A percentile compares a stretch with the other conserved stretches of the same genome.
Evolutionary conservation across 2,797 vertebrate genomes (phyloP).

Genomic region (Coluber constrictor): DNA sequence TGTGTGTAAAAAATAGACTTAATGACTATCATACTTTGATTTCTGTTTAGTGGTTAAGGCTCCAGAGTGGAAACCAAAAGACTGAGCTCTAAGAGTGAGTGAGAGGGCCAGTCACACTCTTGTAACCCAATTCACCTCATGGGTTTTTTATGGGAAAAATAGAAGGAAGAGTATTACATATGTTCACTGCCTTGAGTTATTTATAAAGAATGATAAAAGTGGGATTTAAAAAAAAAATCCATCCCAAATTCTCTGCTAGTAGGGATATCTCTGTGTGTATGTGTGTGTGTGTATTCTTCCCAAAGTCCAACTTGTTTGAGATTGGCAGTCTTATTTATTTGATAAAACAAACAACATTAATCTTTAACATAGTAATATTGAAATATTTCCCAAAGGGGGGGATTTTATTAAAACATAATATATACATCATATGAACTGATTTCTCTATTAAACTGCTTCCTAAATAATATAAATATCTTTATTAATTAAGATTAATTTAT

Average conservation of each 20-base stretch:
- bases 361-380: background rate
- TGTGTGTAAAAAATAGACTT: background rate
- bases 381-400: background rate
- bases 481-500: conserved; percentile 20
- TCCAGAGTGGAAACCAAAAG: background rate
- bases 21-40: background rate
- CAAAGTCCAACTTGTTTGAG: no score
- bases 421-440: background rate
- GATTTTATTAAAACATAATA: background rate
- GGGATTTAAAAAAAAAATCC: background rate
- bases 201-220: no score
- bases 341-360: background rate
- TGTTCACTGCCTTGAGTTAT: background rate
- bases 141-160: background rate
- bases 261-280: background rate
- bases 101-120: background rate
- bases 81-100: background rate
- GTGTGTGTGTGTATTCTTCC: background rate
- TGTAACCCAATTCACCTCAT: background rate
- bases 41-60: background rate
- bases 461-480: background rate
- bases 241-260: background rate
- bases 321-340: background rate
- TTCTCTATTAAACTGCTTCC: background rate
- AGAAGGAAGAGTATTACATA: background rate